Evolutionary conservation across 1,140 invertebrate species (phyloP).

Genomic region (Orius laevigatus): DNA sequence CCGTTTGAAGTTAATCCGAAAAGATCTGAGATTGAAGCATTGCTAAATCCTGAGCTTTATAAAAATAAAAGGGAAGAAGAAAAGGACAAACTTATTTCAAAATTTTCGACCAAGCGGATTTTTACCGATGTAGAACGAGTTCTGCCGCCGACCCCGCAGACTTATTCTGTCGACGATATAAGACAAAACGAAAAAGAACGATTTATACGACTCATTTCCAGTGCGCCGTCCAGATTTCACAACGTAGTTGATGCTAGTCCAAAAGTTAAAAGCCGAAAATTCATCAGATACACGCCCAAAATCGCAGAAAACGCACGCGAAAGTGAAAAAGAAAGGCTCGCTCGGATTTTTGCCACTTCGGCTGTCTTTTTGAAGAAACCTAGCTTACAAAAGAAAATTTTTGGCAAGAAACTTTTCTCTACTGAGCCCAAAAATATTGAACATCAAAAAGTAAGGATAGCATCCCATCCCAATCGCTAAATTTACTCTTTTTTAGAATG

Average conservation of each 20-base stretch:
- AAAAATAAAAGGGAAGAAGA: conserved; percentile 12
- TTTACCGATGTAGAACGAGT: conserved; percentile 6
- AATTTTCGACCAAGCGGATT: conserved; percentile 6
- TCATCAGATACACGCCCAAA: background rate
- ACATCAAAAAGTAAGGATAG: too few relatives aligned
- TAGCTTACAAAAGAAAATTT: conserved; percentile 1
- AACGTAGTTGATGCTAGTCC: background rate
- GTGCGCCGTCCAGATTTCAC: conserved; percentile 9
- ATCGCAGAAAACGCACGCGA: background rate
- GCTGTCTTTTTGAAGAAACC: background rate
- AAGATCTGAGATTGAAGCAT: conserved; percentile 9
- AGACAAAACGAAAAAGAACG: conserved; percentile 13
- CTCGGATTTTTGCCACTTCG: conserved; percentile 10
- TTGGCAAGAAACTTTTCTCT: background rate
- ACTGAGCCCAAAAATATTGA: background rate
- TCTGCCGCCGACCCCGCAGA: background rate
- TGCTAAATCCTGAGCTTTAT: conserved; percentile 13
- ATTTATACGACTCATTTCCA: conserved; percentile 9
- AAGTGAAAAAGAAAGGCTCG: conserved; percentile 9
- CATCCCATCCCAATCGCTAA: too few relatives aligned
- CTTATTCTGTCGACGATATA: background rate
- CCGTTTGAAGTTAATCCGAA: conserved; percentile 1
- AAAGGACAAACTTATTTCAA: conserved; percentile 9
- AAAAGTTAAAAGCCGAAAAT: background rate
- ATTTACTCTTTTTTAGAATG: too few relatives aligned